Percentiles rank a stretch among this genome's conserved stretches.
Evolutionary conservation across 2,113 vertebrate species (phyloP).

Genomic region (Dipodomys ordii): DNA sequence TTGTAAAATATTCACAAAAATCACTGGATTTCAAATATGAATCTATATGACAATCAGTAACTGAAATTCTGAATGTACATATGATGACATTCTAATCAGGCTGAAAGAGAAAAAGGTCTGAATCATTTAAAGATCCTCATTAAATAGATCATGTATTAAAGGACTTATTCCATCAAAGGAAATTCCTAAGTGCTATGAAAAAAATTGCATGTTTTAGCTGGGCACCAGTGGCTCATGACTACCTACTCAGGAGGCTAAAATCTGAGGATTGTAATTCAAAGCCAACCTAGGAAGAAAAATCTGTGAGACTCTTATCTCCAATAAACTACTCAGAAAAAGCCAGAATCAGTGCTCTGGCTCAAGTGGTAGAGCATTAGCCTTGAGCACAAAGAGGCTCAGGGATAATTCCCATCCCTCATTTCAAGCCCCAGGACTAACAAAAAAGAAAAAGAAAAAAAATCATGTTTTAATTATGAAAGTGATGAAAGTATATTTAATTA

Average conservation of each 20-base stretch:
- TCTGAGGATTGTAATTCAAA: too few species aligned
- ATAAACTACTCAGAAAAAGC: too few species aligned
- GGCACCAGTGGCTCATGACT: too few species aligned
- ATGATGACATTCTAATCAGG: background rate
- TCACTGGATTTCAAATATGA: constrained; percentile 75
- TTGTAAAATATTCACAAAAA: constrained; percentile 59
- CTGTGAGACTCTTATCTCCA: too few species aligned
- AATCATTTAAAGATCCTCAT: constrained; percentile 42
- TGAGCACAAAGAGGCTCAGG: too few species aligned
- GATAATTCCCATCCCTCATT: too few species aligned
- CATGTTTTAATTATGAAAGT: constrained; percentile 66
- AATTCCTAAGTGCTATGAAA: constrained; percentile 3
- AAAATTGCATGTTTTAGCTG: background rate
- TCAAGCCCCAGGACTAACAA: too few species aligned
- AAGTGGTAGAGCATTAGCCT: too few species aligned
- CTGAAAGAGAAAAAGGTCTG: background rate
- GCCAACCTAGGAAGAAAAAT: too few species aligned
- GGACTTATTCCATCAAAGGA: background rate
- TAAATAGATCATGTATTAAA: constrained; percentile 42
- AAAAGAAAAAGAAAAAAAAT: too few species aligned
- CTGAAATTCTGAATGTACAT: constrained; percentile 56
- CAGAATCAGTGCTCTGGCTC: too few species aligned
- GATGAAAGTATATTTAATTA: background rate
- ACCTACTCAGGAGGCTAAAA: too few species aligned
- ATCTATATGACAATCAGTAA: constrained; percentile 52